Evolutionary conservation across 1,140 invertebrate species (phyloP).

Genomic region (Heliconius hewitsoni): DNA sequence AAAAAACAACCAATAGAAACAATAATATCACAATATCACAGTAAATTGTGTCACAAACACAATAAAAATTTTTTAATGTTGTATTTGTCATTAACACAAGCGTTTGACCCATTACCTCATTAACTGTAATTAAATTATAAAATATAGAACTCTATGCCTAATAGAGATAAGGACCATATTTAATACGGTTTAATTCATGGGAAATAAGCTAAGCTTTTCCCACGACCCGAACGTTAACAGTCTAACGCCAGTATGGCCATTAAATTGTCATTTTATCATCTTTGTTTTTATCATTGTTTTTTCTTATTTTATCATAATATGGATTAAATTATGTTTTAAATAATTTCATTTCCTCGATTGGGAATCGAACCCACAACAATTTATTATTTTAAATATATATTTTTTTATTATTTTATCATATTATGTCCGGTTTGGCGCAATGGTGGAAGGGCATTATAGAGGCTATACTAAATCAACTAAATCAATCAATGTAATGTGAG

Average conservation of each 20-base stretch:
- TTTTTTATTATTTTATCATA: too few relatives aligned
- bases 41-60: neutral
- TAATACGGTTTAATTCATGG: neutral
- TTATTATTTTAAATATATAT: too few relatives aligned
- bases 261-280: constrained; percentile 4
- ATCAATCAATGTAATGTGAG: too few relatives aligned
- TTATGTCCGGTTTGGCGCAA: too few relatives aligned
- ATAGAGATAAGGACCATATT: neutral
- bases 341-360: neutral
- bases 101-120: constrained; percentile 26
- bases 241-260: constrained; percentile 26
- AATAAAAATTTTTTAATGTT: neutral
- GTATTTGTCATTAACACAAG: constrained; percentile 5
- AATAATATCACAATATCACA: neutral
- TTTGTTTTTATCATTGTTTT: neutral
- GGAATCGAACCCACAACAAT: too few relatives aligned
- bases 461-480: too few relatives aligned
- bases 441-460: too few relatives aligned
- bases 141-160: neutral
- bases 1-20: neutral
- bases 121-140: neutral
- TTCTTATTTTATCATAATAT: neutral
- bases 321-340: neutral
- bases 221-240: constrained; percentile 17
- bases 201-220: constrained; percentile 14